A percentile compares a stretch with the other conserved stretches of the same genome.
These are phyloP conservation scores for Aricia agestis DNA, from an alignment of 1,140 invertebrate genomes.

Conservation along the genomic window DNA sequence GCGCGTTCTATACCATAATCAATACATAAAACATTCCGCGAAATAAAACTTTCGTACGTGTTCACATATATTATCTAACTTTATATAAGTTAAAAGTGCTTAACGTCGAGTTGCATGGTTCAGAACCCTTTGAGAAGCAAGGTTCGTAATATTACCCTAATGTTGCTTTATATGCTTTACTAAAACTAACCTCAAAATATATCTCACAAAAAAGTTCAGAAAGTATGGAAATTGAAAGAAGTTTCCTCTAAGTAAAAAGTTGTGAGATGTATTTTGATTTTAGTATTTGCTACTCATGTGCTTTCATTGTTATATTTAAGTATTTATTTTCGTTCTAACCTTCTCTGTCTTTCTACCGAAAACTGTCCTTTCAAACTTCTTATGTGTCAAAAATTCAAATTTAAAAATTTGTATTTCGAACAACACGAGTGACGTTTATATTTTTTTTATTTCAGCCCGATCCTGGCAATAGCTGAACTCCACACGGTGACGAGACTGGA, in stretches of 20 bases:
- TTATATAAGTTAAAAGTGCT: constrained; percentile 20
- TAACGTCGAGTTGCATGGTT: constrained; percentile 17
- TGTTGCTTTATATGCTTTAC: constrained; percentile 45
- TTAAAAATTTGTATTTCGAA: background rate
- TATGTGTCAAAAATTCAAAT: background rate
- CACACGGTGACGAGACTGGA: constrained; percentile 75
- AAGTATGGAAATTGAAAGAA: background rate
- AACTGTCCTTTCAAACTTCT: background rate
- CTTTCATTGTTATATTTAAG: constrained; percentile 3
- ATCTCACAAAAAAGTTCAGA: constrained; percentile 20
- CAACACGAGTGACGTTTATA: background rate
- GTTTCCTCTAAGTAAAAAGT: background rate
- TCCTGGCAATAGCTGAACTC: constrained; percentile 80
- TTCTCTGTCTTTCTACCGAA: background rate
- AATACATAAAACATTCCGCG: background rate
- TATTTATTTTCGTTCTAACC: background rate
- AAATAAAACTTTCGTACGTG: background rate
- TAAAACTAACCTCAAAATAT: constrained; percentile 17
- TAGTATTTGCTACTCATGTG: background rate
- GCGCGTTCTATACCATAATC: background rate
- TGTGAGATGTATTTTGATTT: background rate
- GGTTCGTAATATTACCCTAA: constrained; percentile 53
- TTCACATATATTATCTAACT: constrained; percentile 11
- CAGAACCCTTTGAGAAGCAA: constrained; percentile 59
- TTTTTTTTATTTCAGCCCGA: constrained; percentile 78